phyloP scores from a whole-genome alignment of 2,113 vertebrate genomes.

The Scopus umbretta region DNA sequence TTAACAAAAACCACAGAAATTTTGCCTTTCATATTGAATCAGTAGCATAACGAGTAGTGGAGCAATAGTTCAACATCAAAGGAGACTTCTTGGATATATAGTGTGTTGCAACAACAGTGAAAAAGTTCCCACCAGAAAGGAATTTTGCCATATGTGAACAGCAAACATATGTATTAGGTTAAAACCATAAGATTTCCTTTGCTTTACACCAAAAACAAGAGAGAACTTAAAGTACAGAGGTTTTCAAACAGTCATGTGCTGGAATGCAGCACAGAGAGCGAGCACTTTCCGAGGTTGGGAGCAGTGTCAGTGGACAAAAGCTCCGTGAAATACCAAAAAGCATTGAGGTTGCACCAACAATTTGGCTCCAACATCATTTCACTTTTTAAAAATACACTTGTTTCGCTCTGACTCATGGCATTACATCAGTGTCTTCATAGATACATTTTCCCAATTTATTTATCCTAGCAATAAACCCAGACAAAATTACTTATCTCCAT shows the following conservation, averaged over 20 bases:
- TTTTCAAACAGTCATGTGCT: neutral
- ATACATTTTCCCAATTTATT: neutral
- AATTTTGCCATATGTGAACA: slow-evolving; percentile 58
- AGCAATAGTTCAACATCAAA: slow-evolving; percentile 70
- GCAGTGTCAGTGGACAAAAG: neutral
- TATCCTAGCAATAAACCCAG: neutral
- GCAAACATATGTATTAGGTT: slow-evolving; percentile 55
- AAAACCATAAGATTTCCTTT: slow-evolving; percentile 71
- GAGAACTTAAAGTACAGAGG: neutral
- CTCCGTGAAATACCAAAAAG: neutral
- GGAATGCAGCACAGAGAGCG: neutral
- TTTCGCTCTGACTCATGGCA: neutral
- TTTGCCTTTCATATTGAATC: slow-evolving; percentile 71
- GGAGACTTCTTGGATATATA: slow-evolving; percentile 63
- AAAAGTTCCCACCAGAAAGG: slow-evolving; percentile 65
- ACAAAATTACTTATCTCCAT: neutral
- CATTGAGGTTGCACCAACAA: neutral
- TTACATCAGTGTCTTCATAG: neutral
- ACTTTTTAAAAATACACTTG: neutral
- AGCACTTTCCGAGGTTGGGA: neutral
- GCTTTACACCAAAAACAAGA: slow-evolving; percentile 53
- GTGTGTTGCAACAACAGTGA: slow-evolving; percentile 70
- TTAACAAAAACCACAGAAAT: slow-evolving; percentile 35
- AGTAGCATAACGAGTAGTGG: slow-evolving; percentile 67
- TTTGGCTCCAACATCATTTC: slow-evolving; percentile 1